phyloP scores from a whole-genome alignment of 2,113 vertebrate species.

The Chamaea fasciata region DNA sequence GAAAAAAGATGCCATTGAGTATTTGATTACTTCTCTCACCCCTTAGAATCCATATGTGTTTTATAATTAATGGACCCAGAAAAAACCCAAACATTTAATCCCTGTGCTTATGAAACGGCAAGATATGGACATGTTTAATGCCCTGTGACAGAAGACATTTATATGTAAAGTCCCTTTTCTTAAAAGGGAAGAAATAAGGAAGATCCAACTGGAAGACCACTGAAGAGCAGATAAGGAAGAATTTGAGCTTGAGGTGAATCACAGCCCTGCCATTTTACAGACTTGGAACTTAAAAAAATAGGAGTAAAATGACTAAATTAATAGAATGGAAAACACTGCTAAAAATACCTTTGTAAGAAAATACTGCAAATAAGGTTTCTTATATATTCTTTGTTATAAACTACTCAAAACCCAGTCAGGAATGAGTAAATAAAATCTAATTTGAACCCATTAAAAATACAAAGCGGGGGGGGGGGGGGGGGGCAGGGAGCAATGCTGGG shows the following conservation, averaged over 20 bases:
- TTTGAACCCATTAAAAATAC: neutral
- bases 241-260: neutral
- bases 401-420: neutral
- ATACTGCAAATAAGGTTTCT: neutral
- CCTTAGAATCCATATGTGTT: constrained; percentile 25
- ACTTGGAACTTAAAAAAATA: neutral
- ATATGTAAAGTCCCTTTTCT: neutral
- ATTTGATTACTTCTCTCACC: constrained; percentile 43
- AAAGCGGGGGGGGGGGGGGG: neutral
- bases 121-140: neutral
- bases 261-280: neutral
- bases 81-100: neutral
- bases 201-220: neutral
- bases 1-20: constrained; percentile 52
- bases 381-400: neutral
- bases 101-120: neutral
- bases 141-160: neutral
- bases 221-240: neutral
- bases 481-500: rapidly evolving
- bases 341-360: neutral
- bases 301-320: neutral
- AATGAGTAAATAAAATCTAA: neutral
- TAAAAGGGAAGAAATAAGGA: neutral
- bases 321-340: neutral
- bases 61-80: constrained; percentile 44